Conservation (phyloP, 2,888 invertebrate genomes). For the Apamea epomidion region DNA sequence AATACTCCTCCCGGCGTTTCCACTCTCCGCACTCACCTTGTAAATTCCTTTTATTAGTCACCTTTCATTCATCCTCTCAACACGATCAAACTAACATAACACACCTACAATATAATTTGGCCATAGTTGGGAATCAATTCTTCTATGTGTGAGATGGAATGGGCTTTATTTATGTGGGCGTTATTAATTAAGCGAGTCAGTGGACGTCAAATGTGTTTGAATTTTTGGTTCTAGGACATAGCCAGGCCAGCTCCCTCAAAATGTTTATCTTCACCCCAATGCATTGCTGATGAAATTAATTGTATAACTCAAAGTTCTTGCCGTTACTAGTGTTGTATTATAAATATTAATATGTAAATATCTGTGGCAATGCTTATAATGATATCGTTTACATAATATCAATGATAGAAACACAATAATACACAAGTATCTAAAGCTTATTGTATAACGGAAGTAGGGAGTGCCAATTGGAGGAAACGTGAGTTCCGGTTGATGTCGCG, state of each 20-base stretch:
- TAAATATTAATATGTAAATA: too few relatives aligned
- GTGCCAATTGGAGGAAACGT: constrained; percentile 41
- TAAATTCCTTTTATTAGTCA: too few relatives aligned
- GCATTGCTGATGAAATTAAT: not conserved
- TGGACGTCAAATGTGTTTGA: not conserved
- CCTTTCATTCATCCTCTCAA: too few relatives aligned
- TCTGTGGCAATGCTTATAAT: not conserved
- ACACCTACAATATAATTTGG: too few relatives aligned
- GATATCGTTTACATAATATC: not conserved
- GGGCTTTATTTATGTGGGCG: too few relatives aligned
- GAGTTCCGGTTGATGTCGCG: constrained; percentile 25
- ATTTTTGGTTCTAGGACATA: not conserved
- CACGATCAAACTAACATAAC: not conserved
- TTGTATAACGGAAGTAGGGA: constrained; percentile 14
- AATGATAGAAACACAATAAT: constrained; percentile 13
- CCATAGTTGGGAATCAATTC: too few relatives aligned
- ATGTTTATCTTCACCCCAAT: too few relatives aligned
- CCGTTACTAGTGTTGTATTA: too few relatives aligned
- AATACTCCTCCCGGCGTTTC: too few relatives aligned
- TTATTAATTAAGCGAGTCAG: not conserved
- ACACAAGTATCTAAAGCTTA: constrained; percentile 3
- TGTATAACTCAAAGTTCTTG: not conserved
- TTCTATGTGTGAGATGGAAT: not conserved
- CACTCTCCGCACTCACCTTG: too few relatives aligned
- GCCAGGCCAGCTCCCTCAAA: not conserved